Base-by-base conservation (phyloP, 2,113 vertebrate genomes). In the Tupaia tana region DNA sequence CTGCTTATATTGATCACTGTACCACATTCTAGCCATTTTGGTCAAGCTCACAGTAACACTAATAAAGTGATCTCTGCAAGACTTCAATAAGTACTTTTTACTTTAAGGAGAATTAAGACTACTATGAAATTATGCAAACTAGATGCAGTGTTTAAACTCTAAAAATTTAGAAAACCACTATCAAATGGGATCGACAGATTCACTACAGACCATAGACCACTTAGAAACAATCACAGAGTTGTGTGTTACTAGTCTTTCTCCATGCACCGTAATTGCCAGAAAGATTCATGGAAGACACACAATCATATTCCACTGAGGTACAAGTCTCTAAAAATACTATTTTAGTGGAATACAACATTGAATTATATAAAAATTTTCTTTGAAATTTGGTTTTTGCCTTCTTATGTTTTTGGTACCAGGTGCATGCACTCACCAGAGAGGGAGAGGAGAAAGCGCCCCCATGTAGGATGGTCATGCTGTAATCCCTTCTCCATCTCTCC, bases 361-460 rank as follows among this genome's bases (percentile, higher is more conserved):
- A 89, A 80, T 82, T 54, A 95, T 16, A 82, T 18, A 78, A 92
- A 52, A 29, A 67, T 78, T 69, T 70, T 75, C 77, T 87, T 67
- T 52, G 56, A 18, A 20, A 43, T 43, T 43, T 43, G 27, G 16
- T n/a, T 89, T 52, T 59, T 82, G 69, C 43, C 5, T 43, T 43
- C 5, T 43, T 3, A 43, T 43, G 43, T 43, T 43, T 43, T 43
- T 43, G 43, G 43, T 43, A 43, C 43, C 43, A 43, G 43, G 43
- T 43, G 43, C 43, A 5, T 43, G 43, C 43, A 43, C 43, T 43
- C 43, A 43, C 43, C 43, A 43, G 43, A 43, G 43, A 43, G 43
- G 43, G 43, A 43, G 43, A 43, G 43, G 43, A 43, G 43, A 43
- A 5, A 43, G 43, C 43, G 43, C 43, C 43, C 43, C 43, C 43